These are phyloP conservation scores for Serripes groenlandicus DNA, from an alignment of 2,888 invertebrate genomes.

Conservation along the genomic window DNA sequence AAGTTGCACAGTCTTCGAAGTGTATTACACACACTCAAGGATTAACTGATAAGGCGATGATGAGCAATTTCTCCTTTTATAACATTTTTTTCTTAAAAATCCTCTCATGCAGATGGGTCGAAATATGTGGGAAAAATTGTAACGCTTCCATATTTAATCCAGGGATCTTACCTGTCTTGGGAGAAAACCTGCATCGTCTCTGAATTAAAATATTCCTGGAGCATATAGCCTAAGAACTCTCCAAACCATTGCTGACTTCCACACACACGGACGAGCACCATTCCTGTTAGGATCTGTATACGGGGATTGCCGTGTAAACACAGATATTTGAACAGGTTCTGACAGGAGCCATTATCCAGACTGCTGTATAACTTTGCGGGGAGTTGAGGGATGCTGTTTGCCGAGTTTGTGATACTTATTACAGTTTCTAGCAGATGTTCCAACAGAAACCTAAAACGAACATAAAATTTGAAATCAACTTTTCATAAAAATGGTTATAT, in stretches of 20 bases:
- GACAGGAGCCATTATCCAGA: conserved; percentile 84
- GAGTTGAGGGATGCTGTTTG: conserved; percentile 86
- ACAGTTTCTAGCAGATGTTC: conserved; percentile 94
- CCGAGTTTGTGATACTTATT: conserved; percentile 86
- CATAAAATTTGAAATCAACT: too few relatives aligned
- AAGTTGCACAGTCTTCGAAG: too few relatives aligned
- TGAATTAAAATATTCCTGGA: conserved; percentile 92
- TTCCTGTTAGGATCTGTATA: conserved; percentile 88
- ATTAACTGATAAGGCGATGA: too few relatives aligned
- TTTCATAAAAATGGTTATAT: too few relatives aligned
- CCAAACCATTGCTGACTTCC: conserved; percentile 95
- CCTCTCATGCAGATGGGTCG: too few relatives aligned
- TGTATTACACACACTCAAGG: too few relatives aligned
- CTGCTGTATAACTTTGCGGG: conserved; percentile 79
- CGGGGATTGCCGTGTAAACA: conserved; percentile 92
- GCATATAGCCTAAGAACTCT: conserved; percentile 93
- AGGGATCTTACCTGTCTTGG: conserved; percentile 94
- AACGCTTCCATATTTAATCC: too few relatives aligned
- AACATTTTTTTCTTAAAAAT: too few relatives aligned
- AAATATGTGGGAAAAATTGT: too few relatives aligned
- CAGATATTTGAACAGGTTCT: conserved; percentile 91
- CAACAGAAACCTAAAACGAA: conserved; percentile 89
- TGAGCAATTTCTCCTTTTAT: too few relatives aligned
- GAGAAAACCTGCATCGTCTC: conserved; percentile 93
- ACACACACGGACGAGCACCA: conserved; percentile 92